Percentiles rank a stretch among this genome's conserved stretches.
Conservation (phyloP, 2,888 invertebrate species). For the Hermodice carunculata region DNA sequence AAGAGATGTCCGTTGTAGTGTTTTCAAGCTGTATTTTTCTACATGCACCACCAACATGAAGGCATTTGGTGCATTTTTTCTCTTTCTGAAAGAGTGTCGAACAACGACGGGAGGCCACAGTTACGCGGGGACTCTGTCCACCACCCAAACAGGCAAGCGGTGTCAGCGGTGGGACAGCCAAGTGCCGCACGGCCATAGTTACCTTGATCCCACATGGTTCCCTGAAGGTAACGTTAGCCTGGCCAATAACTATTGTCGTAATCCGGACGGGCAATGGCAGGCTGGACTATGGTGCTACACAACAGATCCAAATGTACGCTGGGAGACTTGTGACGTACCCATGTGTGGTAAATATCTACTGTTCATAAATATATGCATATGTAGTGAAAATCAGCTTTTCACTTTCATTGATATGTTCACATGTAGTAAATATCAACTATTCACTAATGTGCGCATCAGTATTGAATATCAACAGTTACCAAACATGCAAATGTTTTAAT, state of each 20-base stretch:
- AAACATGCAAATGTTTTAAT: too few relatives aligned
- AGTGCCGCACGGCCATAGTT: neutral
- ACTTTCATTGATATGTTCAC: too few relatives aligned
- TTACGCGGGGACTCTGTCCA: neutral
- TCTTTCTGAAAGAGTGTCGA: too few relatives aligned
- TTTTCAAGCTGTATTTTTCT: too few relatives aligned
- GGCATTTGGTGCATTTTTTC: too few relatives aligned
- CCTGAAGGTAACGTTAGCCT: slow-evolving; percentile 10
- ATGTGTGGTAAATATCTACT: slow-evolving; percentile 13
- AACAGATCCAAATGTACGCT: neutral
- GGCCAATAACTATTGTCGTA: slow-evolving; percentile 14
- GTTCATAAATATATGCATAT: too few relatives aligned
- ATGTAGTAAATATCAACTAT: too few relatives aligned
- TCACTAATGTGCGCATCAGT: too few relatives aligned
- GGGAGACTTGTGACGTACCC: slow-evolving; percentile 7
- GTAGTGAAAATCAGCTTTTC: too few relatives aligned
- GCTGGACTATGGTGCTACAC: slow-evolving; percentile 17
- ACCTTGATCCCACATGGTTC: neutral
- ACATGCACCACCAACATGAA: too few relatives aligned
- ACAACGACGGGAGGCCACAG: neutral
- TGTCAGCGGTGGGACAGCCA: slow-evolving; percentile 9
- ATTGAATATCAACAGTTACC: too few relatives aligned
- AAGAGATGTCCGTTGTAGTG: too few relatives aligned
- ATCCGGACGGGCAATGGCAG: slow-evolving; percentile 6
- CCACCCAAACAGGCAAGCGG: neutral